These are phyloP conservation scores for Exaiptasia diaphana DNA, from an alignment of 64 coral and sea anemone species.

Conservation along the genomic window DNA sequence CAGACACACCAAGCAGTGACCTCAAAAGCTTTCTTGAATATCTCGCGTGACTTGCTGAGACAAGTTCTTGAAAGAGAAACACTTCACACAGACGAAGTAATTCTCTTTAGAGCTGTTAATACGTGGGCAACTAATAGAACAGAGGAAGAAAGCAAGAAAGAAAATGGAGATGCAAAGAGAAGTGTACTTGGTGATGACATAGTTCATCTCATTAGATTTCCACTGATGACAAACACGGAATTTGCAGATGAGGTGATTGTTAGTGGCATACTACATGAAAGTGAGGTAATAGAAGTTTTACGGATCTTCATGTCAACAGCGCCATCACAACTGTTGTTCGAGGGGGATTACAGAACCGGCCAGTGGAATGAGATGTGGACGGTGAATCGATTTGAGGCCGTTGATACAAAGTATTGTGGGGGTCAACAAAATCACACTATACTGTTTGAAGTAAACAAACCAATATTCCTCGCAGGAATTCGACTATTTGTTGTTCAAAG, in stretches of 20 bases:
- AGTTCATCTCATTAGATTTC: background rate
- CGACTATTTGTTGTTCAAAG: background rate
- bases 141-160: background rate
- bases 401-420: background rate
- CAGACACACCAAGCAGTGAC: background rate
- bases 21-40: background rate
- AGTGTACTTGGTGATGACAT: background rate
- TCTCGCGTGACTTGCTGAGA: background rate
- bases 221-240: background rate
- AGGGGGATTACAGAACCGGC: background rate
- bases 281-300: background rate
- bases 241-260: background rate
- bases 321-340: background rate
- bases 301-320: background rate
- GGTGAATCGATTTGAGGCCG: background rate
- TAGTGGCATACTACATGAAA: background rate
- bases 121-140: constrained; percentile 32
- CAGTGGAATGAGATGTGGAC: background rate
- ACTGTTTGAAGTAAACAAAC: background rate
- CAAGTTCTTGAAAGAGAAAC: background rate
- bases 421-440: background rate
- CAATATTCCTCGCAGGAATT: background rate
- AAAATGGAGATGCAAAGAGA: background rate
- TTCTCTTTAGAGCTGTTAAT: constrained; percentile 48
- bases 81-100: background rate